Conservation (phyloP, 1,140 invertebrate genomes). For the Pachypeltis micranthus region DNA sequence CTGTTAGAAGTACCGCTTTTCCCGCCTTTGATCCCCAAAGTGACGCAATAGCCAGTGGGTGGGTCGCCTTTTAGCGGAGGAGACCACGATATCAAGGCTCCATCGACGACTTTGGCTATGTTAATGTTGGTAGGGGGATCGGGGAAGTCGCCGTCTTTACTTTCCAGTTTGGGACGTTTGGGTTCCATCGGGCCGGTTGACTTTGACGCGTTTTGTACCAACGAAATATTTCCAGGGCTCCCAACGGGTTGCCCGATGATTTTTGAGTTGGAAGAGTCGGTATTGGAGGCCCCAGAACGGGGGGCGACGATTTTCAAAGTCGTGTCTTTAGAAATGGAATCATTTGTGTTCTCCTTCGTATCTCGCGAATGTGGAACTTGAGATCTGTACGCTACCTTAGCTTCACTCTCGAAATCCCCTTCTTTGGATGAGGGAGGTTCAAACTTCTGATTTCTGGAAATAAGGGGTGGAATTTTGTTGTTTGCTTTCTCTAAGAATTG, state of each 20-base stretch:
- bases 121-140: constrained; percentile 96
- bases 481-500: no score
- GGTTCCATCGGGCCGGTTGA: background rate
- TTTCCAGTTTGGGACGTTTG: constrained; percentile 40
- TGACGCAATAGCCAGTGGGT: background rate
- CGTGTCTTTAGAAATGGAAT: background rate
- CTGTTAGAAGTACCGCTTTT: background rate
- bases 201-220: background rate
- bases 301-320: background rate
- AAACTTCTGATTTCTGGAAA: no score
- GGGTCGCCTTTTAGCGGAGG: constrained; percentile 46
- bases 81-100: constrained; percentile 94
- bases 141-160: no score
- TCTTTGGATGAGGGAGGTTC: no score
- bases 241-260: background rate
- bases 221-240: background rate
- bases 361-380: background rate
- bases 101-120: constrained; percentile 88
- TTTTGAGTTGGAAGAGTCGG: no score
- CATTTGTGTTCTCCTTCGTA: background rate
- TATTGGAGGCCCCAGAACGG: background rate
- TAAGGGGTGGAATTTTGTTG: no score
- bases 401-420: no score
- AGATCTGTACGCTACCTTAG: no score
- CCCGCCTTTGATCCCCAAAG: background rate